Conservation (phyloP, 37 sponge, comb jelly and placozoan genomes). For the Agelas oroides region DNA sequence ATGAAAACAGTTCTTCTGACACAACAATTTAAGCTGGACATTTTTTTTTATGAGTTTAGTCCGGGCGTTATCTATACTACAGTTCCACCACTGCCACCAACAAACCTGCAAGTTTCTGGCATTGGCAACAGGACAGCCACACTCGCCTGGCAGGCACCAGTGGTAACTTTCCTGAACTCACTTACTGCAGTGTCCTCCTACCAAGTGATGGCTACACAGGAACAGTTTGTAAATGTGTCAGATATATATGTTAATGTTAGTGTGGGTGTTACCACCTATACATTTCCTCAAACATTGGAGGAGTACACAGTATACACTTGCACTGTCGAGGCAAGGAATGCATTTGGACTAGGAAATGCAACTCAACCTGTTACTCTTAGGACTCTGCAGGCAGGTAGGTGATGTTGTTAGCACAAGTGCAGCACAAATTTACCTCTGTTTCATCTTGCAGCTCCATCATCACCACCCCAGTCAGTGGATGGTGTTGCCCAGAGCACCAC, state of each 20-base stretch:
- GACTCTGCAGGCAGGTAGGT: slow-evolving; percentile 5
- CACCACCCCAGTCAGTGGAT: too few species aligned
- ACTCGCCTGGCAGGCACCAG: neutral
- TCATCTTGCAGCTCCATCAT: too few species aligned
- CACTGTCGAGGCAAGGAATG: neutral
- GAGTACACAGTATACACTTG: too few species aligned
- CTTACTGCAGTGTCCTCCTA: neutral
- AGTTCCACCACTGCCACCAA: neutral
- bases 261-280: neutral
- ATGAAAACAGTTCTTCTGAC: too few species aligned
- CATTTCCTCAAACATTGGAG: neutral
- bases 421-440: neutral
- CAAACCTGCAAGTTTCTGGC: neutral
- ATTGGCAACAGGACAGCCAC: neutral
- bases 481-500: too few species aligned
- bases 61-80: neutral
- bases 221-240: neutral
- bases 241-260: neutral
- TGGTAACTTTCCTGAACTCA: neutral
- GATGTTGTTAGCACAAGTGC: neutral
- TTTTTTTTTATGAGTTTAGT: too few species aligned
- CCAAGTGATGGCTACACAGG: neutral
- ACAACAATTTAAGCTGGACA: too few species aligned
- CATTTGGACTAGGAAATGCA: neutral
- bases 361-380: neutral